These are phyloP conservation scores for Planococcus citri DNA, from an alignment of 1,140 invertebrate species.

Conservation along the genomic window DNA sequence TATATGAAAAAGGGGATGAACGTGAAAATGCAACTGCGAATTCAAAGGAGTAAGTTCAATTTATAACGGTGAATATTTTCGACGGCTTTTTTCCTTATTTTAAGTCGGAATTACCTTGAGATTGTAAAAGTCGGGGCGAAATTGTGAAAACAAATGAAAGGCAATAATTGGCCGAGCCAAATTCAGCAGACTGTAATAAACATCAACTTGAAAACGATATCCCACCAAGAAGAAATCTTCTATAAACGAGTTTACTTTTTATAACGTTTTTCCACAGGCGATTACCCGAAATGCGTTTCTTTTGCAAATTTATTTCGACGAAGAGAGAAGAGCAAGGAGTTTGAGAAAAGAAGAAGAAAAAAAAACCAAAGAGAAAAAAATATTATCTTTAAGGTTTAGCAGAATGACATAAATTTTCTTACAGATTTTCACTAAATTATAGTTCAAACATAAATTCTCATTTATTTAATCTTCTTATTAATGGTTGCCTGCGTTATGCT, in stretches of 20 bases:
- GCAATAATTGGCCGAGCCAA: slow-evolving; percentile 19
- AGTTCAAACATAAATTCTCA: neutral
- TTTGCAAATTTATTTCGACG: slow-evolving; percentile 20
- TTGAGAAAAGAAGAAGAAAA: too few species aligned
- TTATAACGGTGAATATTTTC: neutral
- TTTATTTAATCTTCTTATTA: neutral
- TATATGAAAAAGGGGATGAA: too few species aligned
- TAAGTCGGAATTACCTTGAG: slow-evolving; percentile 14
- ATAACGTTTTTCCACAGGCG: slow-evolving; percentile 16
- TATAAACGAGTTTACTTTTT: slow-evolving; percentile 15
- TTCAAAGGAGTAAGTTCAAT: too few species aligned
- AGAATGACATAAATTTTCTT: neutral
- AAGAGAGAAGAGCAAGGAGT: too few species aligned
- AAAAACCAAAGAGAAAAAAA: neutral
- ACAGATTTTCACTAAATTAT: slow-evolving; percentile 4
- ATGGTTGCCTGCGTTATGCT: neutral
- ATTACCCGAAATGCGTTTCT: slow-evolving; percentile 19
- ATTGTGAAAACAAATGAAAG: slow-evolving; percentile 19
- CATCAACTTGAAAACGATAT: slow-evolving; percentile 18
- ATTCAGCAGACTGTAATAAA: slow-evolving; percentile 19
- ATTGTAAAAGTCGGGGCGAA: slow-evolving; percentile 15
- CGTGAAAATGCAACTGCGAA: too few species aligned
- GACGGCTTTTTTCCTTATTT: neutral
- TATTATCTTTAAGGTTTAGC: neutral
- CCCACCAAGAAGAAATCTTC: slow-evolving; percentile 9